These are phyloP conservation scores for Calameuta filiformis DNA, from an alignment of 2,888 invertebrate species.

Conservation along the genomic window DNA sequence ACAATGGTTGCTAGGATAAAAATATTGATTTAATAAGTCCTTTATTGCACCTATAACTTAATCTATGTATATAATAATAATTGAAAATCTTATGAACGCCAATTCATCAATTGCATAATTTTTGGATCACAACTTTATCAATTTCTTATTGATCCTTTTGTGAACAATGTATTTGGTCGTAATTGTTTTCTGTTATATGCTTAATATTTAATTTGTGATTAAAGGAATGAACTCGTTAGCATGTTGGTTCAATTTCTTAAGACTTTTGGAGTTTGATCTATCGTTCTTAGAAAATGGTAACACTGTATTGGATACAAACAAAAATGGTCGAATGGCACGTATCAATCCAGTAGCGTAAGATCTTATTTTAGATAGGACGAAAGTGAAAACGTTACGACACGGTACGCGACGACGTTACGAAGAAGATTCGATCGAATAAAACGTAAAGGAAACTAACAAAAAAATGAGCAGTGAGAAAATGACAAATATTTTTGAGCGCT, in stretches of 20 bases:
- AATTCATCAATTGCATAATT: background rate
- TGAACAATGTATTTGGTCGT: background rate
- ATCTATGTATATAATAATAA: background rate
- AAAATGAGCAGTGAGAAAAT: background rate
- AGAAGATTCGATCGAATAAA: background rate
- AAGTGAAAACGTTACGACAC: background rate
- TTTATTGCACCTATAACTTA: background rate
- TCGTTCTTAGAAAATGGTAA: background rate
- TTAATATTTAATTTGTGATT: background rate
- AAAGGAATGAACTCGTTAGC: background rate
- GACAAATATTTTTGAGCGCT: conserved; percentile 36
- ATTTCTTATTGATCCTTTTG: background rate
- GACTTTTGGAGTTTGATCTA: background rate
- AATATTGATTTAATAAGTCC: background rate
- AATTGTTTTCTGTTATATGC: background rate
- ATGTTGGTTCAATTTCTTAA: background rate
- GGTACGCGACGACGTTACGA: background rate
- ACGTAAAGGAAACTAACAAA: background rate
- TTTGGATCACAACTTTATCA: background rate
- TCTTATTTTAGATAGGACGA: background rate
- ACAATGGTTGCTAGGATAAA: background rate
- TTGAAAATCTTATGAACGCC: background rate
- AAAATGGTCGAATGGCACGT: background rate
- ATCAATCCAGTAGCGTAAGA: background rate
- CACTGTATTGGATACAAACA: background rate